Evolutionary conservation across 1,140 invertebrate genomes (phyloP), one percentile per base, ranked within the genome.

Genomic region (Bombus waltoni): DNA sequence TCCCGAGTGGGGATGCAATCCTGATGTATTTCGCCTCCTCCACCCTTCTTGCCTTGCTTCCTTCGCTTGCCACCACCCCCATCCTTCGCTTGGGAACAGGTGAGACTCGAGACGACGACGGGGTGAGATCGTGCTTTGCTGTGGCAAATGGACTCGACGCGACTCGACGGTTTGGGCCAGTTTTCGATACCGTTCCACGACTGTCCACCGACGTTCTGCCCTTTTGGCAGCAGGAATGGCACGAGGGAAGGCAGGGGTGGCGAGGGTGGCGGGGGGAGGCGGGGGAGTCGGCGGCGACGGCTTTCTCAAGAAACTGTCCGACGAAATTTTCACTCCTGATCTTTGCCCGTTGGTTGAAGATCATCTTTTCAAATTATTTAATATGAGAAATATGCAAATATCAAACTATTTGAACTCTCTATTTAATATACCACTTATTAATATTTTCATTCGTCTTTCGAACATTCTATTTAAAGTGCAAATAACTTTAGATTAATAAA

Each of bases 21-120:
- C 89, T 90, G 83, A 89, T 91, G 88, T 91, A 92, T 92, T 92
- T 91, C 88, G 88, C 85, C 90, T 88, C 85, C 83, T 91, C 83
- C 86, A 77, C 73, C 84, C 78, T 81, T 81, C 82, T 89, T 47
- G 53, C 72, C 82, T 77, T 80, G 76, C 82, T 89, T 71, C 79
- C 74, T 47, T 65, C 71, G 83, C 83, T 86, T 65, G 66, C 74
- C 68, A 25, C 79, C 62, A 62, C 35, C 66, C 35, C 40, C 59
- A 13, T 28, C 59, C 47, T 53, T 25, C 38, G 28, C 40, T 57
- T 57, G 59, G 76, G 87, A 77, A 90, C 83, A 90, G 83, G 86
- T 90, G 82, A 90, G 86, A 76, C 75, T 83, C 77, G 59, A 78
- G 44, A 59, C 62, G 62, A 59, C 62, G 62, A n/a, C 72, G 83